Conservation (phyloP, 2,888 invertebrate genomes). For the Trilocha varians region DNA sequence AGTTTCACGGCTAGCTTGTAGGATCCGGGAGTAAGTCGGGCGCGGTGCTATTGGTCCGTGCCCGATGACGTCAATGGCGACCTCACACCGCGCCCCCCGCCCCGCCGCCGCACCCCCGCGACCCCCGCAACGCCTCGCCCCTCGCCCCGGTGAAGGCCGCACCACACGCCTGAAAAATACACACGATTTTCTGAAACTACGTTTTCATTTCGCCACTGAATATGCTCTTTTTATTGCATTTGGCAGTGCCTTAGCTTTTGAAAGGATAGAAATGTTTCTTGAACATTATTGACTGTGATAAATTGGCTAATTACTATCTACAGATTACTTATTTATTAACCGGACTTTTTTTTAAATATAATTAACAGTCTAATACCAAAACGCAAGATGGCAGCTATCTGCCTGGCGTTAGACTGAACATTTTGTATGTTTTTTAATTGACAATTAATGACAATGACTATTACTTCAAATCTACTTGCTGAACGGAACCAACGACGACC, state of each 20-base stretch:
- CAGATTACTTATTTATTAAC: too few relatives aligned
- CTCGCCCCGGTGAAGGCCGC: constrained; percentile 50
- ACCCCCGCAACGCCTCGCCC: constrained; percentile 20
- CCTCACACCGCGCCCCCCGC: constrained; percentile 44
- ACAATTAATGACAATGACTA: too few relatives aligned
- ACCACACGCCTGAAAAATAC: constrained; percentile 58
- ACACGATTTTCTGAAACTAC: constrained; percentile 56
- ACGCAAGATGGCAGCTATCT: too few relatives aligned
- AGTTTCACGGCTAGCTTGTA: background rate
- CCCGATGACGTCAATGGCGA: constrained; percentile 68
- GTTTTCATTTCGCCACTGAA: constrained; percentile 3
- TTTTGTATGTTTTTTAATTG: too few relatives aligned
- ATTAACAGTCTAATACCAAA: too few relatives aligned
- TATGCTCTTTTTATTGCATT: background rate
- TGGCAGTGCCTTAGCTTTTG: background rate
- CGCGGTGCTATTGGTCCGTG: constrained; percentile 51
- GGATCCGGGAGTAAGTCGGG: constrained; percentile 46
- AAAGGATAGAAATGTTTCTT: too few relatives aligned
- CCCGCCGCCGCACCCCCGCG: constrained; percentile 30
- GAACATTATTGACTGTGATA: too few relatives aligned
- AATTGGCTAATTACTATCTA: too few relatives aligned
- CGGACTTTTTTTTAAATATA: too few relatives aligned
- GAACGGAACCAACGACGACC: too few relatives aligned
- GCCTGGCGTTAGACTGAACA: too few relatives aligned
- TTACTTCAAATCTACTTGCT: too few relatives aligned